A percentile compares a stretch with the other conserved stretches of the same genome.
phyloP scores from a whole-genome alignment of 2,888 invertebrate genomes.

The Biston betularia region DNA sequence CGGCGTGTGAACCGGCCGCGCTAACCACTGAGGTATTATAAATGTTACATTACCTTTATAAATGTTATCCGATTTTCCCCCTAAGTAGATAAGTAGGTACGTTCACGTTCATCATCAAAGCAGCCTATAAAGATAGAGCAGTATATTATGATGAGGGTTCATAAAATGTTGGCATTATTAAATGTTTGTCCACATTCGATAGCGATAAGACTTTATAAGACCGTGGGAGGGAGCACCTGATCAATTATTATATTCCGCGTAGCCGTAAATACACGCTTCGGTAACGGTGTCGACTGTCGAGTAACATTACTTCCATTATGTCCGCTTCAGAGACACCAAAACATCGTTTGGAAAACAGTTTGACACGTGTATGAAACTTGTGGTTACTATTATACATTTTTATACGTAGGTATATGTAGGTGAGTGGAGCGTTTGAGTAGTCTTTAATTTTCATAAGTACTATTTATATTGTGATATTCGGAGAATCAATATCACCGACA shows the following conservation, averaged over 20 bases:
- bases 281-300: constrained; percentile 36
- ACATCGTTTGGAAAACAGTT: constrained; percentile 11
- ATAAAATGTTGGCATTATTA: constrained; percentile 47
- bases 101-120: not conserved
- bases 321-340: constrained; percentile 27
- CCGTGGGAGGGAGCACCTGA: constrained; percentile 54
- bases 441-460: too few relatives aligned
- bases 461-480: too few relatives aligned
- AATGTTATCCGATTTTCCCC: not conserved
- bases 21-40: too few relatives aligned
- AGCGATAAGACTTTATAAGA: constrained; percentile 38
- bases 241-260: constrained; percentile 25
- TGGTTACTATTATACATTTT: too few relatives aligned
- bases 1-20: too few relatives aligned
- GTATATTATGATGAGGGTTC: constrained; percentile 33
- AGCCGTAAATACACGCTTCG: constrained; percentile 29
- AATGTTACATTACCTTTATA: too few relatives aligned
- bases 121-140: constrained; percentile 9
- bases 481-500: too few relatives aligned
- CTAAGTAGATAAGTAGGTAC: too few relatives aligned
- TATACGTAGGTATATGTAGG: too few relatives aligned
- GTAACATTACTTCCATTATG: constrained; percentile 31
- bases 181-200: constrained; percentile 45
- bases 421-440: too few relatives aligned
- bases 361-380: constrained; percentile 1